Percentiles rank a stretch among this genome's conserved stretches.
phyloP scores from a whole-genome alignment of 2,888 invertebrate genomes.

The Mylabris sibirica region DNA sequence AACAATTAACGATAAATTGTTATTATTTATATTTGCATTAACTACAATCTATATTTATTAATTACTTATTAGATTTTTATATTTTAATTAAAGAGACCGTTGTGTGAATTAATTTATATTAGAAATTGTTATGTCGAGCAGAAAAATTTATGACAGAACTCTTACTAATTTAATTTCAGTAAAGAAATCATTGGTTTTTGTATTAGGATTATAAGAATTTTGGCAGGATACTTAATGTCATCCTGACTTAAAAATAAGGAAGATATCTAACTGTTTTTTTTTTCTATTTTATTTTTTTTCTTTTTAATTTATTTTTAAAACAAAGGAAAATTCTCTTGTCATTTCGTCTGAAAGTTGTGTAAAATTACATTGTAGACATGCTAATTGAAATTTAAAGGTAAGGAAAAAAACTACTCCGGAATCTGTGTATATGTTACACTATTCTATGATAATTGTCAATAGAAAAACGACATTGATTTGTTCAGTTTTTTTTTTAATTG shows the following conservation, averaged over 20 bases:
- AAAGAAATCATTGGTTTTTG: neutral
- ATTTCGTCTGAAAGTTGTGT: conserved; percentile 1
- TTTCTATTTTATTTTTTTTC: neutral
- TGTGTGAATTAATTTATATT: conserved; percentile 3
- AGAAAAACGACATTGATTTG: neutral
- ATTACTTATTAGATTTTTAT: no score
- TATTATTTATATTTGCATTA: neutral
- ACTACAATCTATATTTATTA: no score
- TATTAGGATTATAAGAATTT: conserved; percentile 3
- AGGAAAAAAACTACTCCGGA: neutral
- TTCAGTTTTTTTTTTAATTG: neutral
- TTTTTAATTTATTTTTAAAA: neutral
- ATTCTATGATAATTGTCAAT: neutral
- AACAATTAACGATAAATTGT: neutral
- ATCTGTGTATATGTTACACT: neutral
- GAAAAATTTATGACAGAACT: neutral
- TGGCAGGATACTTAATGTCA: conserved; percentile 6
- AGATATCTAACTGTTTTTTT: neutral
- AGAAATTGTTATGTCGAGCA: neutral
- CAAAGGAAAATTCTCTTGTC: neutral
- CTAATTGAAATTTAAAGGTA: neutral
- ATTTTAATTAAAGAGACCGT: neutral
- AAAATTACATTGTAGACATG: neutral
- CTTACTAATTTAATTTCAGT: neutral
- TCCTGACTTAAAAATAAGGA: neutral